These are phyloP conservation scores for Meloidogyne exigua DNA, from an alignment of 1,140 invertebrate species.

Conservation along the genomic window DNA sequence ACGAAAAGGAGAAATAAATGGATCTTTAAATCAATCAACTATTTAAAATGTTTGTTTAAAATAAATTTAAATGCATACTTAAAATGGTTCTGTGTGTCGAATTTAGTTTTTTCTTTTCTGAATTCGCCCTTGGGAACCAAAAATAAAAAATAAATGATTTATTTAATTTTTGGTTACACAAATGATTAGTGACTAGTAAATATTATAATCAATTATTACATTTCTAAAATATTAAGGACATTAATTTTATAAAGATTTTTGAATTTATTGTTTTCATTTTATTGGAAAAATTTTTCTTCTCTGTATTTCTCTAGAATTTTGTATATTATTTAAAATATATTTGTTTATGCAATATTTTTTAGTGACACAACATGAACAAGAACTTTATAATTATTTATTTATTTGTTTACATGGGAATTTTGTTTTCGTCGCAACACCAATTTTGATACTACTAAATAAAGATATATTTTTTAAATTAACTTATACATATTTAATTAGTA, in stretches of 20 bases:
- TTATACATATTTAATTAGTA: too few relatives aligned
- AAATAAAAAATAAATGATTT: neutral
- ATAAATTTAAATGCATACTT: neutral
- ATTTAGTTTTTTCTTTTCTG: neutral
- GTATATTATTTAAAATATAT: neutral
- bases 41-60: conserved; percentile 3
- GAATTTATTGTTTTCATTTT: neutral
- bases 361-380: neutral
- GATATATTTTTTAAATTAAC: neutral
- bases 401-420: neutral
- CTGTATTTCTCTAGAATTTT: too few relatives aligned
- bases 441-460: neutral
- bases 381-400: neutral
- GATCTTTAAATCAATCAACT: neutral
- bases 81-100: neutral
- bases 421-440: neutral
- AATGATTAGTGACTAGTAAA: neutral
- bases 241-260: too few relatives aligned
- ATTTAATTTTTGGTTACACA: neutral
- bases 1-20: neutral
- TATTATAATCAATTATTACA: neutral
- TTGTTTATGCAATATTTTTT: neutral
- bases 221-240: too few relatives aligned
- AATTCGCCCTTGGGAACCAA: conserved; percentile 1
- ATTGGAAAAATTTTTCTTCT: too few relatives aligned